These are phyloP conservation scores for Columba janthina DNA, from an alignment of 2,113 vertebrate genomes.

Conservation along the genomic window DNA sequence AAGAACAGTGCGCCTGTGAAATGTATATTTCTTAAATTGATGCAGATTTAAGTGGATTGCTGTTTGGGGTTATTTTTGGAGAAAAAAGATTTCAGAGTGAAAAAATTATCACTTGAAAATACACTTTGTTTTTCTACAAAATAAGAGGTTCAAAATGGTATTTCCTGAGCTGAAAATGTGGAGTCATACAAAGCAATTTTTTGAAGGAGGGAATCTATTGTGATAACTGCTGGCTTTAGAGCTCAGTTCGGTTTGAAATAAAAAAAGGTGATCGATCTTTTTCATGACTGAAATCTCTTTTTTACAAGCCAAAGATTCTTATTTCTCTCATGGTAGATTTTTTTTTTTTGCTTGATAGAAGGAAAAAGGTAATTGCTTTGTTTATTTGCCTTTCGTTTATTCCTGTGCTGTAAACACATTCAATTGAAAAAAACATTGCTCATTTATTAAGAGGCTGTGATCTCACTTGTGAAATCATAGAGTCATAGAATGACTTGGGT, in stretches of 20 bases:
- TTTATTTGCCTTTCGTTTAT: neutral
- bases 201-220: neutral
- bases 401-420: neutral
- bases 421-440: neutral
- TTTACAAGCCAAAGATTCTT: neutral
- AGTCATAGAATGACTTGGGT: neutral
- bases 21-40: constrained; percentile 14
- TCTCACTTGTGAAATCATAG: neutral
- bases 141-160: neutral
- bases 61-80: neutral
- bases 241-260: neutral
- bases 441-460: neutral
- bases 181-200: neutral
- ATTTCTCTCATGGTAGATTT: neutral
- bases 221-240: neutral
- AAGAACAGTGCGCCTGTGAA: neutral
- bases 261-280: fast-evolving
- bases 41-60: constrained; percentile 3
- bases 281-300: neutral
- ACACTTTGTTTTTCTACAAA: neutral
- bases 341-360: neutral
- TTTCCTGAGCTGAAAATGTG: neutral
- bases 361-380: neutral
- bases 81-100: neutral
- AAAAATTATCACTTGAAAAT: neutral